These are phyloP conservation scores for Peromyscus leucopus DNA, from an alignment of 2,113 vertebrate species.

Conservation along the genomic window DNA sequence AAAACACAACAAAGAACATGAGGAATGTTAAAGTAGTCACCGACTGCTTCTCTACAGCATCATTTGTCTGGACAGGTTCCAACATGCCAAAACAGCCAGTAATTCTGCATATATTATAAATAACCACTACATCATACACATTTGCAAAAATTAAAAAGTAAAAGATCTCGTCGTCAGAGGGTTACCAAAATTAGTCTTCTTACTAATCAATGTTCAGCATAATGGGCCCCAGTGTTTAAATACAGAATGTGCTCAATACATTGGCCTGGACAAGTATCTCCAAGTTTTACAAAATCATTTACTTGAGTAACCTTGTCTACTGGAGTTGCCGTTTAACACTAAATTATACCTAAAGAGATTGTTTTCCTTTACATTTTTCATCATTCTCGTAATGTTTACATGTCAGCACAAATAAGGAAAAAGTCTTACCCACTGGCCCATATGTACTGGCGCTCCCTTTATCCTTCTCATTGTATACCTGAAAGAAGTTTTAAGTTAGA, in stretches of 20 bases:
- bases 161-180: neutral
- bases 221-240: neutral
- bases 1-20: neutral
- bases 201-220: neutral
- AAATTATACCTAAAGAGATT: neutral
- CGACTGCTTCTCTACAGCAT: neutral
- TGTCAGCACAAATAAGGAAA: constrained; percentile 22
- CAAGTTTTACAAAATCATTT: constrained; percentile 24
- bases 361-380: neutral
- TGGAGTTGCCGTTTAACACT: neutral
- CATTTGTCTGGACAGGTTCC: neutral
- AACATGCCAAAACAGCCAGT: neutral
- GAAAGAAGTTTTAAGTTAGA: constrained; percentile 77
- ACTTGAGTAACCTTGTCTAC: neutral
- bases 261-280: neutral
- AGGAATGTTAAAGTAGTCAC: constrained; percentile 7
- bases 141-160: constrained; percentile 1
- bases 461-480: constrained; percentile 94
- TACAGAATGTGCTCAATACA: neutral
- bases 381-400: neutral
- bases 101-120: neutral
- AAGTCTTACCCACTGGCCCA: constrained; percentile 91
- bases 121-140: neutral
- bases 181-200: neutral
- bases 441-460: constrained; percentile 93